A percentile compares a stretch with the other conserved stretches of the same genome.
Conservation (phyloP, 2,113 vertebrate species). For the Phalacrocorax aristotelis region DNA sequence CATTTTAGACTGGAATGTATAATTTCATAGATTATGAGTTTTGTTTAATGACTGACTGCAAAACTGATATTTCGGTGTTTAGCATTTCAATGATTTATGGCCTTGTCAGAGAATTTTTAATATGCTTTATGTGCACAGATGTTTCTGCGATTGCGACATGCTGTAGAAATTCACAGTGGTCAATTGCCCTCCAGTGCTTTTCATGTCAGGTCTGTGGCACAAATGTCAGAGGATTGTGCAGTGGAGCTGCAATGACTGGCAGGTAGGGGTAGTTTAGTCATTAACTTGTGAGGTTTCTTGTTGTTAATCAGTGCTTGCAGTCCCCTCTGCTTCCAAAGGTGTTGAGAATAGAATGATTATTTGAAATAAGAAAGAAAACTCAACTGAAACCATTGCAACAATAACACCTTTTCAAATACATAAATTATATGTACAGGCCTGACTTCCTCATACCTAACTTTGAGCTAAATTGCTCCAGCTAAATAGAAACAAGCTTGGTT, state of each 20-base stretch:
- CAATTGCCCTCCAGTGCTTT: slow-evolving; percentile 30
- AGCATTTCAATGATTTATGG: slow-evolving; percentile 53
- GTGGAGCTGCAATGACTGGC: not conserved
- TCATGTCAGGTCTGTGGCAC: not conserved
- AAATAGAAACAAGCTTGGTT: not conserved
- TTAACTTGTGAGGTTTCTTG: not conserved
- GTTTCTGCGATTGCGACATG: slow-evolving; percentile 30
- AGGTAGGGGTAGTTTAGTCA: not conserved
- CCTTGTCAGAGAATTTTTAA: slow-evolving; percentile 30
- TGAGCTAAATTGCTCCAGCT: not conserved
- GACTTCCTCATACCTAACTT: not conserved
- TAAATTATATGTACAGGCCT: not conserved
- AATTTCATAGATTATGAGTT: slow-evolving; percentile 58
- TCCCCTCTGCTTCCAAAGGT: not conserved
- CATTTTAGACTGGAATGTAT: slow-evolving; percentile 37
- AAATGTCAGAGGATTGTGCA: not conserved
- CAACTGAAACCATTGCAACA: not conserved
- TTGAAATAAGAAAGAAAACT: not conserved
- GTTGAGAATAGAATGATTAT: not conserved
- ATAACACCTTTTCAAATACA: not conserved
- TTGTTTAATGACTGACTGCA: slow-evolving; percentile 53
- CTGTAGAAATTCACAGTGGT: slow-evolving; percentile 16
- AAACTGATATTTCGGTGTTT: slow-evolving; percentile 48
- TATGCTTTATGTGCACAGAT: slow-evolving; percentile 10
- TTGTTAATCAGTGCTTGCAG: not conserved